phyloP scores from a whole-genome alignment of 2,113 vertebrate species.

The Tonatia bakeri region DNA sequence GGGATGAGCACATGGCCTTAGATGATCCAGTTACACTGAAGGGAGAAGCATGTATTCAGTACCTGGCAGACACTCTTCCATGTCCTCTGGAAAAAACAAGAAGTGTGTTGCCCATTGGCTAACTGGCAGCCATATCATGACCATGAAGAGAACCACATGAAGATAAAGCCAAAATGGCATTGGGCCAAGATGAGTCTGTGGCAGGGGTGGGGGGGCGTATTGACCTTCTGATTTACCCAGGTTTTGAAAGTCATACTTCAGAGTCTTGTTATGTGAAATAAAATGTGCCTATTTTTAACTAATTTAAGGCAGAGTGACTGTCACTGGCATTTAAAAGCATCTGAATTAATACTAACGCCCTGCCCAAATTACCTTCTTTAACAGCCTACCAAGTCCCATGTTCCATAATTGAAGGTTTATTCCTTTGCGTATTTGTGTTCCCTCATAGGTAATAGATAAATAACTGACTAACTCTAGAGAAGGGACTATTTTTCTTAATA shows the following conservation, averaged over 20 bases:
- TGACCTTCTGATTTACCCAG: neutral
- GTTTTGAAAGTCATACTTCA: neutral
- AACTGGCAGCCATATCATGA: neutral
- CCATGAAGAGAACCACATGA: neutral
- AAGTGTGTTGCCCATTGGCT: neutral
- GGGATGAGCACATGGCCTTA: neutral
- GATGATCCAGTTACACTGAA: neutral
- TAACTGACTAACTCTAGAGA: neutral
- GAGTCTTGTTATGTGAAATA: neutral
- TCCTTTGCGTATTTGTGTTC: neutral
- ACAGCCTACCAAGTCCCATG: neutral
- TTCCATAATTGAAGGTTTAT: neutral
- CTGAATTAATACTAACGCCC: neutral
- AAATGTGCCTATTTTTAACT: neutral
- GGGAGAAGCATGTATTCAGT: neutral
- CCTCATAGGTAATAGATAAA: neutral
- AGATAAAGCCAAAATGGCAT: neutral
- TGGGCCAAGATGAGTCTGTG: neutral
- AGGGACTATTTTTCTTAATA: neutral
- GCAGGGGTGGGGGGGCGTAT: neutral
- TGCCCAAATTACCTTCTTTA: neutral
- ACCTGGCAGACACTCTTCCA: neutral
- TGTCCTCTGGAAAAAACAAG: neutral
- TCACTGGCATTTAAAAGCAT: neutral
- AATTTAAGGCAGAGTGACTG: neutral